Conservation (phyloP, 2,888 invertebrate species). For the Lasiommata megera region DNA sequence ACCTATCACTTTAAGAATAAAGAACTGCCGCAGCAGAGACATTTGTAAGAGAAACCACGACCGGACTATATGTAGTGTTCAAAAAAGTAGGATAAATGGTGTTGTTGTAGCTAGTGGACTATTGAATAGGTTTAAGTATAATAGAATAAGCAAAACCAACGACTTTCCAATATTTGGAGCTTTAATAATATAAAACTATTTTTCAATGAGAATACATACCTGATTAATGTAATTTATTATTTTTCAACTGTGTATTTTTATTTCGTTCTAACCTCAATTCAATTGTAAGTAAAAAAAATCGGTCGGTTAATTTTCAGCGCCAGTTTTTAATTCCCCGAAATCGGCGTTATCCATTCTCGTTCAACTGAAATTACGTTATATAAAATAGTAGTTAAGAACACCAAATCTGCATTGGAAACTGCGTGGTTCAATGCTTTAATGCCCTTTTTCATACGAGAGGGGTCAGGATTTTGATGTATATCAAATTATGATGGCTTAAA, state of each 20-base stretch:
- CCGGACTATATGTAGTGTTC: conserved; percentile 35
- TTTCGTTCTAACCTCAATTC: too few relatives aligned
- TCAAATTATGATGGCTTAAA: too few relatives aligned
- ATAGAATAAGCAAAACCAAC: conserved; percentile 53
- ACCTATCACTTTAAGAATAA: conserved; percentile 57
- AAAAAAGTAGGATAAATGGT: conserved; percentile 31
- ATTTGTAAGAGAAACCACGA: conserved; percentile 27
- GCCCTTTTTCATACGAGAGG: too few relatives aligned
- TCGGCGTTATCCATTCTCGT: too few relatives aligned
- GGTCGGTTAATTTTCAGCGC: too few relatives aligned
- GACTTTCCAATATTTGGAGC: conserved; percentile 67
- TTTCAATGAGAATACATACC: conserved; percentile 12
- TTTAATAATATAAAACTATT: conserved; percentile 40
- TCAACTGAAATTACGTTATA: too few relatives aligned
- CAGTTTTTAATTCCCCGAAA: too few relatives aligned
- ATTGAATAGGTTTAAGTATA: conserved; percentile 69
- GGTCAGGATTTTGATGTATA: too few relatives aligned
- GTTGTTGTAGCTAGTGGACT: conserved; percentile 60
- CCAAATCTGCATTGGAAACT: too few relatives aligned
- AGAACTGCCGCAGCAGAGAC: conserved; percentile 55
- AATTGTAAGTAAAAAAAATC: too few relatives aligned
- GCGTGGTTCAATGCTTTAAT: too few relatives aligned
- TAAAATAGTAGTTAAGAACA: too few relatives aligned
- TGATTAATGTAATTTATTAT: conserved; percentile 30
- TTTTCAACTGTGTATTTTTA: conserved; percentile 19